These are phyloP conservation scores for Dolichomitus sp. DNA, from an alignment of 2,888 invertebrate species.

Conservation along the genomic window DNA sequence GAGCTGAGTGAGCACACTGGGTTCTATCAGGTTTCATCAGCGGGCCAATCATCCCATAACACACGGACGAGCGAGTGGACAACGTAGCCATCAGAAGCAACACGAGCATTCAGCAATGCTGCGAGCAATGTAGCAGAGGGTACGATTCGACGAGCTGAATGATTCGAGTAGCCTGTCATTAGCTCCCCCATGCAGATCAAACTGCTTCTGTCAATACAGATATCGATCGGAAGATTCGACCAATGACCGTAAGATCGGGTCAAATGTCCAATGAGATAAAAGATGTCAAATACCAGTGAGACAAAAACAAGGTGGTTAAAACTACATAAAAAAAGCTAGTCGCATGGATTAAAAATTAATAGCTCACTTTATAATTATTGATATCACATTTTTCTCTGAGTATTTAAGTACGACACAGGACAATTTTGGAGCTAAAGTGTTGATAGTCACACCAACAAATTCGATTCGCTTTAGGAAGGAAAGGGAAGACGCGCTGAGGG, in stretches of 20 bases:
- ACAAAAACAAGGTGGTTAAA: neutral
- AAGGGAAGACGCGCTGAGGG: neutral
- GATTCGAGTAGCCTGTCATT: constrained; percentile 49
- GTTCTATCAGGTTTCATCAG: constrained; percentile 84
- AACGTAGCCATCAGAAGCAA: constrained; percentile 52
- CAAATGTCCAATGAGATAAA: too few relatives aligned
- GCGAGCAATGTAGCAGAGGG: constrained; percentile 31
- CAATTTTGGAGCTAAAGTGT: neutral
- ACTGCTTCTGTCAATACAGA: constrained; percentile 38
- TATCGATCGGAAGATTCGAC: constrained; percentile 44
- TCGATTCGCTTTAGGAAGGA: constrained; percentile 11
- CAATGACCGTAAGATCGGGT: neutral
- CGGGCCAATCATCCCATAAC: constrained; percentile 84
- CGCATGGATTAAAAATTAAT: too few relatives aligned
- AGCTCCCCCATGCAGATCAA: constrained; percentile 8
- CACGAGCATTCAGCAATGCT: constrained; percentile 44
- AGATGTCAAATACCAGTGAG: too few relatives aligned
- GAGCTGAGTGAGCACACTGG: constrained; percentile 67
- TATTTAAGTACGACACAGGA: neutral
- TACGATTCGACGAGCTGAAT: constrained; percentile 60
- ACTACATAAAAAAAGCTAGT: too few relatives aligned
- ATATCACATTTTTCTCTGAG: too few relatives aligned
- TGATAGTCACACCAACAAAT: constrained; percentile 4
- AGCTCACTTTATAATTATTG: too few relatives aligned
- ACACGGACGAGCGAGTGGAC: constrained; percentile 61